Evolutionary conservation across 1,140 invertebrate genomes (phyloP).

Genomic region (Scaptomyza pallida): DNA sequence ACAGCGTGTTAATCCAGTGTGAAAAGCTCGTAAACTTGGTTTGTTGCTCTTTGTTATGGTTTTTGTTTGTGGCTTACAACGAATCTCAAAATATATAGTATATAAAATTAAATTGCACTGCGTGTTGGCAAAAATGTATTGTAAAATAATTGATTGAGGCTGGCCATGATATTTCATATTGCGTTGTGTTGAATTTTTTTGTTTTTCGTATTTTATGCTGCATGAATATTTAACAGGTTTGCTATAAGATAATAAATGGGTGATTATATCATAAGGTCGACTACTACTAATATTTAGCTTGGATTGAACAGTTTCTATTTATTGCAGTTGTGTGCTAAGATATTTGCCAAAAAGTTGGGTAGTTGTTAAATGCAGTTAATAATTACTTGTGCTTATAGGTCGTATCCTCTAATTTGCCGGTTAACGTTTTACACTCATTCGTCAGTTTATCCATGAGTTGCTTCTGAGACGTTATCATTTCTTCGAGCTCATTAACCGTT

Average conservation of each 20-base stretch:
- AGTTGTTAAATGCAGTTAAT: slow-evolving; percentile 30
- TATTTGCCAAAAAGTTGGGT: not conserved
- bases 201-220: slow-evolving; percentile 1
- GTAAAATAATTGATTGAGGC: slow-evolving; percentile 35
- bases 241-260: not conserved
- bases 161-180: slow-evolving; percentile 73
- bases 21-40: slow-evolving; percentile 33
- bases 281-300: not conserved
- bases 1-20: slow-evolving; percentile 80
- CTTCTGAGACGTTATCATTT: slow-evolving; percentile 93
- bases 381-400: slow-evolving; percentile 92
- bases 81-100: slow-evolving; percentile 62
- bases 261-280: not conserved
- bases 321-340: slow-evolving; percentile 12
- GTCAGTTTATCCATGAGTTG: slow-evolving; percentile 94
- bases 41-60: not conserved
- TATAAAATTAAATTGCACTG: slow-evolving; percentile 40
- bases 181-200: slow-evolving; percentile 48
- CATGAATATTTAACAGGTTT: not conserved
- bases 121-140: slow-evolving; percentile 41
- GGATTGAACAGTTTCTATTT: slow-evolving; percentile 2
- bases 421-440: slow-evolving; percentile 92
- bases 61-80: slow-evolving; percentile 36
- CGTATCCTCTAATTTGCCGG: slow-evolving; percentile 92
- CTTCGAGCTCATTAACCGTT: slow-evolving; percentile 92